These are phyloP conservation scores for Villa cingulata DNA, from an alignment of 2,888 invertebrate genomes.

Conservation along the genomic window DNA sequence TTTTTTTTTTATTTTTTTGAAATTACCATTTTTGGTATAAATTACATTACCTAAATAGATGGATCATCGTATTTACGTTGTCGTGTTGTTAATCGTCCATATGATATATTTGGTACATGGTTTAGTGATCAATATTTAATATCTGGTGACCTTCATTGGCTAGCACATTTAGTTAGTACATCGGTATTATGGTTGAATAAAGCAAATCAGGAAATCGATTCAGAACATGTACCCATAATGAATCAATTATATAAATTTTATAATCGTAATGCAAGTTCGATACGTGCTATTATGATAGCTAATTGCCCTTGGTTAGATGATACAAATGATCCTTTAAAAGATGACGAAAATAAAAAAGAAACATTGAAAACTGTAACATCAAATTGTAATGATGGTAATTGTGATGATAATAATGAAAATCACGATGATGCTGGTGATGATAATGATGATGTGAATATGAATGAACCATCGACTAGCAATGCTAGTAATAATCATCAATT, in stretches of 20 bases:
- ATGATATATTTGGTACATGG: constrained; percentile 84
- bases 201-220: constrained; percentile 65
- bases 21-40: too few relatives aligned
- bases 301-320: constrained; percentile 43
- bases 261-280: constrained; percentile 66
- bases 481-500: neutral
- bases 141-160: constrained; percentile 68
- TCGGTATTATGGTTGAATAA: constrained; percentile 70
- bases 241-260: constrained; percentile 60
- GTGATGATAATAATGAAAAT: neutral
- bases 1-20: neutral
- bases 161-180: constrained; percentile 58
- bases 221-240: constrained; percentile 65
- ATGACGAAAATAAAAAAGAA: constrained; percentile 2
- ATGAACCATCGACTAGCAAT: constrained; percentile 10
- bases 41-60: constrained; percentile 31
- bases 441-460: constrained; percentile 7
- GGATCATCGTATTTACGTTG: constrained; percentile 52
- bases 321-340: constrained; percentile 24
- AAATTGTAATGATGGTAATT: neutral
- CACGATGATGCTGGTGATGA: neutral
- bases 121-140: constrained; percentile 66
- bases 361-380: neutral
- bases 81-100: constrained; percentile 67
- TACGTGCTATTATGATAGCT: constrained; percentile 63